phyloP scores from a whole-genome alignment of 2,797 vertebrate species.

The Poecilia picta region DNA sequence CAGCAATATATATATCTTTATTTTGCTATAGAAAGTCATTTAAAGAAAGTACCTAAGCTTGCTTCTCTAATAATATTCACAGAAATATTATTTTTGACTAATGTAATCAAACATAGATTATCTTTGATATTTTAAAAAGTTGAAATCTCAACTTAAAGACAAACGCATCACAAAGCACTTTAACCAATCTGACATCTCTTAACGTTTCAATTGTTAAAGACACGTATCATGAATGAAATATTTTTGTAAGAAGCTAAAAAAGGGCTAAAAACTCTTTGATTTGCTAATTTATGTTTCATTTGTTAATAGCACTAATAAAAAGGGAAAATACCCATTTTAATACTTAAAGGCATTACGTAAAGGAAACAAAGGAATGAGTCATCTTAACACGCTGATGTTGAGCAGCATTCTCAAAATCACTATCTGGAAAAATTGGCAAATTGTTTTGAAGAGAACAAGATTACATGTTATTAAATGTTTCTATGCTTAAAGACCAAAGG shows the following conservation, averaged over 20 bases:
- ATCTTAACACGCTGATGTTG: neutral
- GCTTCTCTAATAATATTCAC: neutral
- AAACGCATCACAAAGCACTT: neutral
- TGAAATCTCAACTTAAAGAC: neutral
- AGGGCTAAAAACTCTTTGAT: neutral
- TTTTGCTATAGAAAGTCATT: neutral
- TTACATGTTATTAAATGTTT: neutral
- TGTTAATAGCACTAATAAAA: neutral
- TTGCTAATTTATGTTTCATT: neutral
- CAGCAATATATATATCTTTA: too few relatives aligned
- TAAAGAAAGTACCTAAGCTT: neutral
- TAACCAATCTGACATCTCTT: neutral
- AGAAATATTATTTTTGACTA: neutral
- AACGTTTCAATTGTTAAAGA: neutral
- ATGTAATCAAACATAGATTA: neutral
- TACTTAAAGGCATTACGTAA: neutral
- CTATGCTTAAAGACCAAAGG: neutral
- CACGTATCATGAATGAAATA: neutral
- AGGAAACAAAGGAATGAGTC: neutral
- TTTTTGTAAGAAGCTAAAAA: neutral
- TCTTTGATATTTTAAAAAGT: neutral
- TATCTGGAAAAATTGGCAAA: neutral
- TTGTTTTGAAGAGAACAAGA: neutral
- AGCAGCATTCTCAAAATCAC: neutral
- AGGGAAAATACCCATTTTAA: neutral